Evolutionary conservation across 2,888 invertebrate genomes (phyloP).

Genomic region (Nowickia ferox): DNA sequence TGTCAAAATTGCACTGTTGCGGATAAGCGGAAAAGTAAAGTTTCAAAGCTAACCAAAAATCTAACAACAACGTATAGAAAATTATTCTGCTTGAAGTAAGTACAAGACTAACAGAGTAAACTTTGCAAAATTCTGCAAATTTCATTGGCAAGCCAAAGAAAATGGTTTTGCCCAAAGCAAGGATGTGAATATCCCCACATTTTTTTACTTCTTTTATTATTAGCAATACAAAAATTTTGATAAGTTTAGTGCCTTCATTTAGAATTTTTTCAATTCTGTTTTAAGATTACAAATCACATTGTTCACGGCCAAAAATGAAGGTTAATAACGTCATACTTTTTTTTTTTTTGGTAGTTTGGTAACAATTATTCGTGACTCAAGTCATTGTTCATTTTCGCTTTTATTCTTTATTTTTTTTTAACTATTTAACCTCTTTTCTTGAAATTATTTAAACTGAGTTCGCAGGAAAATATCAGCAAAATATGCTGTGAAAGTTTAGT

Average conservation of each 20-base stretch:
- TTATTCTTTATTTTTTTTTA: constrained; percentile 15
- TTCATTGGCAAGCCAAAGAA: too few relatives aligned
- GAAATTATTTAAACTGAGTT: background rate
- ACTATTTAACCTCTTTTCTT: constrained; percentile 9
- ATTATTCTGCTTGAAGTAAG: too few relatives aligned
- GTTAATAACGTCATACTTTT: constrained; percentile 14
- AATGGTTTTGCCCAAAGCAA: too few relatives aligned
- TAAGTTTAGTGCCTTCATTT: background rate
- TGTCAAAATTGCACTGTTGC: too few relatives aligned
- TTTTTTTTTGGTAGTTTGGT: background rate
- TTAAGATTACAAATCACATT: background rate
- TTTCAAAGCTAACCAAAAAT: too few relatives aligned
- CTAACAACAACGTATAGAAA: too few relatives aligned
- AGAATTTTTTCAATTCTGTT: background rate
- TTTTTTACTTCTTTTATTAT: background rate
- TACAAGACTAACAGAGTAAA: too few relatives aligned
- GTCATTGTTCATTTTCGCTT: background rate
- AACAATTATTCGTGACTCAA: constrained; percentile 35
- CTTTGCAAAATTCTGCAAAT: too few relatives aligned
- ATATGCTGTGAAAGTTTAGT: constrained; percentile 2
- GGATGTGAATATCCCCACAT: background rate
- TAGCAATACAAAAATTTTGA: background rate
- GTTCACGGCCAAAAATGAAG: constrained; percentile 45
- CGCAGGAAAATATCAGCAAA: background rate
- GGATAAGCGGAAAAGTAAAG: too few relatives aligned